Percentiles rank a stretch among this genome's conserved stretches.
phyloP scores from a whole-genome alignment of 2,797 vertebrate species.

The Buphagus erythrorhynchus region DNA sequence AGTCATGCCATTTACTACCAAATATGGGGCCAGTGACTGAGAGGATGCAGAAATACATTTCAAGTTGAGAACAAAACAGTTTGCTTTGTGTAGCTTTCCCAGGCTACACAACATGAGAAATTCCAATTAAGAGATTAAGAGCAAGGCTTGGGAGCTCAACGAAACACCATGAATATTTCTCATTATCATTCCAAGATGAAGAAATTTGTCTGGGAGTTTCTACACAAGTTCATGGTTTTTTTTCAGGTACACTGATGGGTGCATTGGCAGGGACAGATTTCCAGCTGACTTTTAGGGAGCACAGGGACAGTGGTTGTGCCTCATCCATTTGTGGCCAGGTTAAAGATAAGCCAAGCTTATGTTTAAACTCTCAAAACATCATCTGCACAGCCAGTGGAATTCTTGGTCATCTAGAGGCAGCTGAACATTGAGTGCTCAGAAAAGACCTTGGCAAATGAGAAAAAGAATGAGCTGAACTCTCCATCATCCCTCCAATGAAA shows the following conservation, averaged over 20 bases:
- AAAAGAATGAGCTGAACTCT: neutral
- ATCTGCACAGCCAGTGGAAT: neutral
- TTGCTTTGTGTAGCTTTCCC: neutral
- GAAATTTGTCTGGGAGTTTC: neutral
- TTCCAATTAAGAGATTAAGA: neutral
- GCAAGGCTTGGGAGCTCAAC: neutral
- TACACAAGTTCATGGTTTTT: neutral
- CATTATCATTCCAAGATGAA: neutral
- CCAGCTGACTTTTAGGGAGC: neutral
- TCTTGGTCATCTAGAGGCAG: neutral
- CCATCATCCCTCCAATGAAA: neutral
- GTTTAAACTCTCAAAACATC: neutral
- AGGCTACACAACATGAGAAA: neutral
- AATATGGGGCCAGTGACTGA: neutral
- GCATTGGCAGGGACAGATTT: neutral
- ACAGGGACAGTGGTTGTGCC: neutral
- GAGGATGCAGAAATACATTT: fast-evolving
- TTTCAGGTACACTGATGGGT: neutral
- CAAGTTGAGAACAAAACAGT: neutral
- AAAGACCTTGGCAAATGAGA: neutral
- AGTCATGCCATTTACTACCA: neutral
- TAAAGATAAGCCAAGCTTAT: neutral
- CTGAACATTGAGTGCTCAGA: neutral
- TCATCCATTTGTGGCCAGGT: neutral
- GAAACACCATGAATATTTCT: neutral